Conservation (phyloP, 2,888 invertebrate species). For the Phlogophora meticulosa region DNA sequence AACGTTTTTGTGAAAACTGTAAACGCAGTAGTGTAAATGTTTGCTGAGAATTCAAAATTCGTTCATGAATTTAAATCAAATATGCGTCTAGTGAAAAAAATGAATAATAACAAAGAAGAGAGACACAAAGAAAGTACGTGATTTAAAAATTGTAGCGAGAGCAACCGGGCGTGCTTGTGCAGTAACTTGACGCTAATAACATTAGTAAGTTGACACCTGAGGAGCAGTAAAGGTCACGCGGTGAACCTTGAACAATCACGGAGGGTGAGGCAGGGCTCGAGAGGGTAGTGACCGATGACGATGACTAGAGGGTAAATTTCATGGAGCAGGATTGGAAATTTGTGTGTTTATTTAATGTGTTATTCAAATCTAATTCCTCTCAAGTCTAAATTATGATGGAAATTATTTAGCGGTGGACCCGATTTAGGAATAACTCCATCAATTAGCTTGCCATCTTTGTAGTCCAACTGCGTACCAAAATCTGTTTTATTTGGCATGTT, state of each 20-base stretch:
- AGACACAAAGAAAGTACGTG: slow-evolving; percentile 31
- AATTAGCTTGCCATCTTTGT: slow-evolving; percentile 36
- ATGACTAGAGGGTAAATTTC: slow-evolving; percentile 12
- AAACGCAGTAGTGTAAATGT: slow-evolving; percentile 10
- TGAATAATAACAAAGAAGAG: slow-evolving; percentile 19
- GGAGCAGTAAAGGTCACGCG: slow-evolving; percentile 79
- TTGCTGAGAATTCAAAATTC: slow-evolving; percentile 29
- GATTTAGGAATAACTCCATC: slow-evolving; percentile 21
- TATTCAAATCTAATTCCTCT: not conserved
- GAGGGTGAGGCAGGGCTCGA: slow-evolving; percentile 63
- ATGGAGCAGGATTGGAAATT: not conserved
- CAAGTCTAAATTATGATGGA: not conserved
- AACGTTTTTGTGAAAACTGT: slow-evolving; percentile 24
- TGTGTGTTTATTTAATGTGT: not conserved
- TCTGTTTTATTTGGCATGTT: slow-evolving; percentile 36
- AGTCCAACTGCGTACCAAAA: slow-evolving; percentile 31
- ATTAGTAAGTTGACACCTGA: slow-evolving; percentile 77
- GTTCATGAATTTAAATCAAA: slow-evolving; percentile 18
- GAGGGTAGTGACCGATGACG: slow-evolving; percentile 67
- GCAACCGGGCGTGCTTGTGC: slow-evolving; percentile 42
- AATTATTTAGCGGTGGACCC: not conserved
- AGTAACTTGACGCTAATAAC: slow-evolving; percentile 73
- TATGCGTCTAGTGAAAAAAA: slow-evolving; percentile 15
- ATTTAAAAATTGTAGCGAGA: slow-evolving; percentile 35
- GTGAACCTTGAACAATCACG: slow-evolving; percentile 75